A percentile compares a stretch with the other conserved stretches of the same genome.
These are phyloP conservation scores for Apistogramma diplotaenia DNA, from an alignment of 2,113 vertebrate species.

Conservation along the genomic window DNA sequence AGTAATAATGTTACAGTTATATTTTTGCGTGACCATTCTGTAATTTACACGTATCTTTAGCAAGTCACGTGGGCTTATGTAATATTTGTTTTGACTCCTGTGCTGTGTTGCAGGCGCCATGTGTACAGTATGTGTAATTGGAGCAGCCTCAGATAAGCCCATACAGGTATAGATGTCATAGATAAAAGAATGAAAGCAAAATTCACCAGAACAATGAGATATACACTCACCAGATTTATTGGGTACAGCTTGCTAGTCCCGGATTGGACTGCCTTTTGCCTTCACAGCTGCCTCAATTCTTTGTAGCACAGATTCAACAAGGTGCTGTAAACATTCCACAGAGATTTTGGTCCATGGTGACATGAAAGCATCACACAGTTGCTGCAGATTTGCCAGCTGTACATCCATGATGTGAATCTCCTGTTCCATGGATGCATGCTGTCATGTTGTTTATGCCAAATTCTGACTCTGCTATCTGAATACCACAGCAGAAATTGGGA, in stretches of 20 bases:
- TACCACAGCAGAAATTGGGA: not conserved
- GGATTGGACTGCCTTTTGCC: not conserved
- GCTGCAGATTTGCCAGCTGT: not conserved
- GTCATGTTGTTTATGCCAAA: not conserved
- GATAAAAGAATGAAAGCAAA: not conserved
- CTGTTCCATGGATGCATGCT: not conserved
- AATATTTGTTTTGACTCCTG: constrained; percentile 29
- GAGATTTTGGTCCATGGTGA: not conserved
- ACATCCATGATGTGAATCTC: not conserved
- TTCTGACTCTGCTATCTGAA: not conserved
- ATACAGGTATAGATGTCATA: constrained; percentile 9
- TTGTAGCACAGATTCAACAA: not conserved
- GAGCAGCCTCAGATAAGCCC: constrained; percentile 4
- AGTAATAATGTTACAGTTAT: constrained; percentile 19
- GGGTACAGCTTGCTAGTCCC: too few relatives aligned
- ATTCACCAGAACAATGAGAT: not conserved
- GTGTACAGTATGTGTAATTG: not conserved
- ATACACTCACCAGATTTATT: not conserved
- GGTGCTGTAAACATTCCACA: not conserved
- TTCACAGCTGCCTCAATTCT: not conserved
- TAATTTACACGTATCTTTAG: constrained; percentile 47
- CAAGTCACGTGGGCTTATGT: constrained; percentile 40
- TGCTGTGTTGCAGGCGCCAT: not conserved
- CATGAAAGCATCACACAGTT: not conserved
- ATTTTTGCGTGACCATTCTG: constrained; percentile 33